Conservation (phyloP, 2,797 vertebrate genomes). For the Artibeus jamaicensis region DNA sequence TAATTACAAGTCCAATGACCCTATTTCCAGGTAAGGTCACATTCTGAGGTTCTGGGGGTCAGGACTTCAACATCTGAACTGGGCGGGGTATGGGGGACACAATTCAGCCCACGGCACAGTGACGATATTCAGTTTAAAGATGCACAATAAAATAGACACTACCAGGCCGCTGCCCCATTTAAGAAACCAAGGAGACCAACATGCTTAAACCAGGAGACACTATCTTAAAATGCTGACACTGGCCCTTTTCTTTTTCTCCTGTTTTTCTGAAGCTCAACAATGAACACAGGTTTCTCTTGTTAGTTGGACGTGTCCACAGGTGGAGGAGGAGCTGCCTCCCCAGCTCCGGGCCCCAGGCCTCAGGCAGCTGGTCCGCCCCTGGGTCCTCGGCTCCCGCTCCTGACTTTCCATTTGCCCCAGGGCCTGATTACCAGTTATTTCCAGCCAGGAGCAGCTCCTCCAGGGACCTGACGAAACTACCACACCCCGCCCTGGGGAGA, state of each 20-base stretch:
- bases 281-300: neutral
- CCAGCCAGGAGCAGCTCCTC: neutral
- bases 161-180: neutral
- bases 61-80: neutral
- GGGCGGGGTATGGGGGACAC: neutral
- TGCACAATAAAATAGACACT: neutral
- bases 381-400: neutral
- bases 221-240: neutral
- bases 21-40: neutral
- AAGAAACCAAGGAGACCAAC: neutral
- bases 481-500: neutral
- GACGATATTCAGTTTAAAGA: neutral
- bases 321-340: neutral
- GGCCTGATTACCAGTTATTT: neutral
- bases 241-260: neutral
- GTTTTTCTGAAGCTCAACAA: neutral
- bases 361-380: fast-evolving
- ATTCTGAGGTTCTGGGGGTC: neutral
- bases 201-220: neutral
- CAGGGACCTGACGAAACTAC: neutral
- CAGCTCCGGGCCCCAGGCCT: neutral
- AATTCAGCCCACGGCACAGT: neutral
- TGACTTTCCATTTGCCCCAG: neutral
- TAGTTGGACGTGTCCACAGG: neutral
- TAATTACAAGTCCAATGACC: neutral